Conservation (phyloP, 2,888 invertebrate genomes). For the Polyommatus iphigenia region DNA sequence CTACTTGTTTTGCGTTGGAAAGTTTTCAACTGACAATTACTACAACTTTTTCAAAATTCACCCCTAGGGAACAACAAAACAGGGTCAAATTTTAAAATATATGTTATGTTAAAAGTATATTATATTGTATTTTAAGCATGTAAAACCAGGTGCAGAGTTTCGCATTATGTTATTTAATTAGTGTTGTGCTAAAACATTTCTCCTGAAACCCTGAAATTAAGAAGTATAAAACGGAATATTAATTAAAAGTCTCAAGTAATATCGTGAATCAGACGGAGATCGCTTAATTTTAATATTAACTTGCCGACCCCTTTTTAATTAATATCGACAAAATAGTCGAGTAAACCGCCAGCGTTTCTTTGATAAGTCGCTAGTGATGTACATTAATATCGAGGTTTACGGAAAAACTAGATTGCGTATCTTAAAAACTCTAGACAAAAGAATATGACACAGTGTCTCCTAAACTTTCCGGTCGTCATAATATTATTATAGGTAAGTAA, state of each 20-base stretch:
- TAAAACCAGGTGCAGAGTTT: background rate
- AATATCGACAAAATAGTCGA: conserved; percentile 79
- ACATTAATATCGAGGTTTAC: background rate
- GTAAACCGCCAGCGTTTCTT: conserved; percentile 59
- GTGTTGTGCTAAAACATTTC: background rate
- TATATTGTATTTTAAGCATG: background rate
- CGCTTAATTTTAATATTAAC: conserved; percentile 80
- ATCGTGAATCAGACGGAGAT: conserved; percentile 55
- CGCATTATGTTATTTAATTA: background rate
- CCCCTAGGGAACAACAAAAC: background rate
- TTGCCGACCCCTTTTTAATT: conserved; percentile 79
- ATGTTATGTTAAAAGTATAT: too few relatives aligned
- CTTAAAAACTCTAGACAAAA: too few relatives aligned
- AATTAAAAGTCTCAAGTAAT: conserved; percentile 44
- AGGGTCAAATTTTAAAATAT: background rate
- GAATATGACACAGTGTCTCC: background rate
- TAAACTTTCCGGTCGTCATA: too few relatives aligned
- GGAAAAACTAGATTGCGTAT: too few relatives aligned
- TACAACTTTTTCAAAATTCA: background rate
- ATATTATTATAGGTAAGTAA: too few relatives aligned
- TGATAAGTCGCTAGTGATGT: conserved; percentile 53
- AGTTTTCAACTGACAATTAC: too few relatives aligned
- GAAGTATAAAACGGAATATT: conserved; percentile 10
- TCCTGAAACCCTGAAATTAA: background rate
- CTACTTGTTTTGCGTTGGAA: too few relatives aligned